A percentile compares a stretch with the other conserved stretches of the same genome.
Evolutionary conservation across 1,140 invertebrate species (phyloP).

Genomic region (Ceratina japonica): DNA sequence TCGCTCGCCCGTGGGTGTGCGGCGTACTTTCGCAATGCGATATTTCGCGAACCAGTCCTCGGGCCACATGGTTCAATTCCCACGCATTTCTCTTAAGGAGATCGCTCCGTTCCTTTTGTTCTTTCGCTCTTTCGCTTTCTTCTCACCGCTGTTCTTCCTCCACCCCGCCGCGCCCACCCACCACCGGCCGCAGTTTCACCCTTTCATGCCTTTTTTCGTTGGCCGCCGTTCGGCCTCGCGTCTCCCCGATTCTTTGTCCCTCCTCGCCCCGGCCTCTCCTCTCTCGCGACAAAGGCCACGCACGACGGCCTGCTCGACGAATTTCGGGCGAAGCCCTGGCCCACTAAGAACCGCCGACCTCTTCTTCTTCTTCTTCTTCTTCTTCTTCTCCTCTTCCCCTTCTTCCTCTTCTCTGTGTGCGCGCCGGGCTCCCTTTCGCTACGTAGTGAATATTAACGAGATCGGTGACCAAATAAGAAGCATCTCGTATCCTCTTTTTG

Average conservation of each 20-base stretch:
- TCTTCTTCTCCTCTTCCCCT: not conserved
- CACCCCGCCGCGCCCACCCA: not conserved
- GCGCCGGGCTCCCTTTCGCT: constrained; percentile 2
- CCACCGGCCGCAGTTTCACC: not conserved
- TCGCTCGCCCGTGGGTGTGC: constrained; percentile 1
- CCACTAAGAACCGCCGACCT: constrained; percentile 54
- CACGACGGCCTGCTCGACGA: constrained; percentile 45
- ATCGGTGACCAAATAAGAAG: constrained; percentile 53
- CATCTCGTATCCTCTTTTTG: constrained; percentile 13
- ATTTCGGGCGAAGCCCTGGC: constrained; percentile 66
- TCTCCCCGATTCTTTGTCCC: not conserved
- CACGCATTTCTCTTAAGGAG: constrained; percentile 70
- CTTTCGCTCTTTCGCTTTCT: constrained; percentile 33
- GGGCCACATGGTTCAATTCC: constrained; percentile 72
- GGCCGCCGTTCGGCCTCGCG: constrained; percentile 29
- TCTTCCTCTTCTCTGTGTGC: not conserved
- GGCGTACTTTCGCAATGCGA: constrained; percentile 66
- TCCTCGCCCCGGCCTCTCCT: not conserved
- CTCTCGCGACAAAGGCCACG: constrained; percentile 60
- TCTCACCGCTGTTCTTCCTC: constrained; percentile 22
- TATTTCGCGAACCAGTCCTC: constrained; percentile 71
- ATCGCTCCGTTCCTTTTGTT: constrained; percentile 43
- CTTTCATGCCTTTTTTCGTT: constrained; percentile 26
- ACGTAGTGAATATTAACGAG: constrained; percentile 54
- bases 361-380: not conserved